Percentiles rank a stretch among this genome's conserved stretches.
phyloP scores from a whole-genome alignment of 2,888 invertebrate genomes.

The Cyclophora punctaria region DNA sequence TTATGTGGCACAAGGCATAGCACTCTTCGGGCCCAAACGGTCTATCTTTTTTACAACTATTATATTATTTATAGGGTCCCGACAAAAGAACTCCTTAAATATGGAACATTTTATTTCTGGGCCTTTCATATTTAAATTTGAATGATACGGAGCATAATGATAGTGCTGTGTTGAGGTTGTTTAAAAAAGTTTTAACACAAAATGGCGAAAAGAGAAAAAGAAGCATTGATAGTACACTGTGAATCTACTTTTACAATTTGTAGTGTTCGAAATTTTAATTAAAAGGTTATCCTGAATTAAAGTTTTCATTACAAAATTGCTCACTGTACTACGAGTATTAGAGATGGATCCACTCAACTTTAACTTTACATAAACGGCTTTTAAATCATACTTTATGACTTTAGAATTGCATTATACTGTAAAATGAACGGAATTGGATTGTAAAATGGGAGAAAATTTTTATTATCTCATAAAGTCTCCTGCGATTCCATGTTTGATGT shows the following conservation, averaged over 20 bases:
- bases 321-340: too few species aligned
- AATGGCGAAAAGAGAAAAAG: too few species aligned
- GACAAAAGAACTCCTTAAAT: constrained; percentile 15
- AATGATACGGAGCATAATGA: constrained; percentile 4
- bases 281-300: too few species aligned
- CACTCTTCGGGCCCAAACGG: constrained; percentile 16
- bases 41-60: constrained; percentile 30
- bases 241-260: too few species aligned
- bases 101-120: constrained; percentile 15
- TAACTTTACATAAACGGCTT: constrained; percentile 33
- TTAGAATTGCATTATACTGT: constrained; percentile 42
- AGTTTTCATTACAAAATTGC: too few species aligned
- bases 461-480: constrained; percentile 2
- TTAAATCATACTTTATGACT: constrained; percentile 43
- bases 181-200: too few species aligned
- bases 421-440: constrained; percentile 38
- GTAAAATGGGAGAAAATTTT: constrained; percentile 22
- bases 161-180: too few species aligned
- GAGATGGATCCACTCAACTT: constrained; percentile 23
- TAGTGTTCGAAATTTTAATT: too few species aligned
- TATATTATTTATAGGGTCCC: constrained; percentile 30
- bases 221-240: too few species aligned
- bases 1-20: constrained; percentile 39
- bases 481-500: too few species aligned
- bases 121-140: constrained; percentile 14